Percentiles rank a stretch among this genome's conserved stretches.
phyloP scores from a whole-genome alignment of 2,797 vertebrate species.

The Masticophis lateralis region DNA sequence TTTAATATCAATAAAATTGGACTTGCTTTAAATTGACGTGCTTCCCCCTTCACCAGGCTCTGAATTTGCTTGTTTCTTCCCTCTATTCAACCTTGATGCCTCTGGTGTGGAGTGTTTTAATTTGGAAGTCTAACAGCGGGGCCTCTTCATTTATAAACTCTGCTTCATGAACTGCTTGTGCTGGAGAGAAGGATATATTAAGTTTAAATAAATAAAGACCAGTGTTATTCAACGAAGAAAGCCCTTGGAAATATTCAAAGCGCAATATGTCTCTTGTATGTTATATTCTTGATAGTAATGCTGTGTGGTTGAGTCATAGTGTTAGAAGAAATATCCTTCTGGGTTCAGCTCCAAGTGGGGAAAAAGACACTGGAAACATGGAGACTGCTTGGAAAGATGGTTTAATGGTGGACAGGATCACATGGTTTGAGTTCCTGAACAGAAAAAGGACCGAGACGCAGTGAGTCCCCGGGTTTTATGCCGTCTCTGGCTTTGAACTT shows the following conservation, averaged over 20 bases:
- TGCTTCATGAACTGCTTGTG: neutral
- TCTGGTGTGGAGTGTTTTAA: neutral
- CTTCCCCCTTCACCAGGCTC: neutral
- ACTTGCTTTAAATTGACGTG: neutral
- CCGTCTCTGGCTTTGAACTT: too few relatives aligned
- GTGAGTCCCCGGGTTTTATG: too few relatives aligned
- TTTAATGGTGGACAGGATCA: too few relatives aligned
- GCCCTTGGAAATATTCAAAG: neutral
- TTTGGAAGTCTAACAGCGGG: neutral
- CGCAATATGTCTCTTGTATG: neutral
- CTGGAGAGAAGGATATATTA: neutral
- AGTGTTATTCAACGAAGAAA: neutral
- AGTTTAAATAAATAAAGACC: neutral
- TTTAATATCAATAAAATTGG: neutral
- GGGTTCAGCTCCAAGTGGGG: too few relatives aligned
- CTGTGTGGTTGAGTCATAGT: neutral
- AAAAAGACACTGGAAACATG: too few relatives aligned
- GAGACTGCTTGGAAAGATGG: too few relatives aligned
- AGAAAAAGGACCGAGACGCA: too few relatives aligned
- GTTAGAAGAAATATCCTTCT: too few relatives aligned
- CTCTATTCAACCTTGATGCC: neutral
- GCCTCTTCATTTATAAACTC: neutral
- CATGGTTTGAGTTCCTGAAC: too few relatives aligned
- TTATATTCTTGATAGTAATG: neutral
- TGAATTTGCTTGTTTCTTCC: neutral